phyloP scores from a whole-genome alignment of 2,113 vertebrate genomes.

The Marmota flaviventris region DNA sequence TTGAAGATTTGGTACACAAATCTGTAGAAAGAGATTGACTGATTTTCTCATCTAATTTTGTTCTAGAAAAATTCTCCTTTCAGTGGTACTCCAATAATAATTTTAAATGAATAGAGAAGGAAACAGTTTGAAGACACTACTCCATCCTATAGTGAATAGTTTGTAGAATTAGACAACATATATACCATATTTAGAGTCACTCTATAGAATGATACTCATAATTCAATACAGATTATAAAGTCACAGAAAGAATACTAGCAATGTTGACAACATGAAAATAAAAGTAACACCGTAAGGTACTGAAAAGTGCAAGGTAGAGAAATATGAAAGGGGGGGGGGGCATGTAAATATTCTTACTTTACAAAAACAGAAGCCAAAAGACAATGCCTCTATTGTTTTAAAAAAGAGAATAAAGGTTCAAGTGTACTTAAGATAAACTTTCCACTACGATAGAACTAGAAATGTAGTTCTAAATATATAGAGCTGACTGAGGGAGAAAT shows the following conservation, averaged over 20 bases:
- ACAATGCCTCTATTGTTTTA: not conserved
- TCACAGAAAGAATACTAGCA: not conserved
- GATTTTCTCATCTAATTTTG: not conserved
- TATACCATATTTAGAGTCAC: not conserved
- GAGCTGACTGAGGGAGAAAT: not conserved
- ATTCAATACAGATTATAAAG: not conserved
- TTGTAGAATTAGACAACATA: not conserved
- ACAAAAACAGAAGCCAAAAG: not conserved
- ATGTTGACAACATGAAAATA: not conserved
- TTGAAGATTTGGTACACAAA: not conserved
- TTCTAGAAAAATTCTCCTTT: not conserved
- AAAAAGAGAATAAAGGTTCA: not conserved
- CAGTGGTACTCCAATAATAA: not conserved
- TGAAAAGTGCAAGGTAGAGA: not conserved
- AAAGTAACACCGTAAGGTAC: not conserved
- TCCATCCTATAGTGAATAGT: not conserved
- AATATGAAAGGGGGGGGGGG: no score
- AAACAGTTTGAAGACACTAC: slow-evolving; percentile 11
- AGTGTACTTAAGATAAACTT: not conserved
- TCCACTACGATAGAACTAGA: not conserved
- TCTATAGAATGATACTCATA: not conserved
- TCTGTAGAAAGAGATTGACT: not conserved
- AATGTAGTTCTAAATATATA: not conserved
- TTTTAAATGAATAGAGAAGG: not conserved
- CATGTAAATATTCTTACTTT: not conserved